Evolutionary conservation across 1,140 invertebrate species (phyloP).

Genomic region (Drosophila ananassae): DNA sequence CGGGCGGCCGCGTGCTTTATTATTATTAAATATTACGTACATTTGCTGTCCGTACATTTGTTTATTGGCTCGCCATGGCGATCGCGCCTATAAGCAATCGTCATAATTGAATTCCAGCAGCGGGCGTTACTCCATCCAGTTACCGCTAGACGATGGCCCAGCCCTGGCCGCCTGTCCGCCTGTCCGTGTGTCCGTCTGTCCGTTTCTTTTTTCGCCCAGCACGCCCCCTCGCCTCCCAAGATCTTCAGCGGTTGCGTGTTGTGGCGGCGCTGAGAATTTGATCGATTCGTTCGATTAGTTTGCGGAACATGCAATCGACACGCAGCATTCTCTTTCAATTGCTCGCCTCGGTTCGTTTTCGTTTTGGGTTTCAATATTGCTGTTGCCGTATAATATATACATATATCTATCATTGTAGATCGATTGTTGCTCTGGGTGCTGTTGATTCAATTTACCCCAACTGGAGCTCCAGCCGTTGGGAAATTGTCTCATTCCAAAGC

Average conservation of each 20-base stretch:
- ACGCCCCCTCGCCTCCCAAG: background rate
- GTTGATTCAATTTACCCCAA: slow-evolving; percentile 75
- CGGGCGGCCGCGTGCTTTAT: slow-evolving; percentile 59
- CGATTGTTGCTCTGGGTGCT: slow-evolving; percentile 48
- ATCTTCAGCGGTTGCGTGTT: slow-evolving; percentile 67
- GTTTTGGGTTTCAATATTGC: slow-evolving; percentile 15
- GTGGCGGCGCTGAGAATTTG: slow-evolving; percentile 69
- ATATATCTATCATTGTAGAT: slow-evolving; percentile 19
- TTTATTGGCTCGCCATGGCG: slow-evolving; percentile 74
- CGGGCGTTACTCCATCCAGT: slow-evolving; percentile 70
- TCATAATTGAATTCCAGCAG: slow-evolving; percentile 83
- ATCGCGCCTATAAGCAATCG: slow-evolving; percentile 64
- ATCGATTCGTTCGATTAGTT: slow-evolving; percentile 83
- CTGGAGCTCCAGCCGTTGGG: slow-evolving; percentile 52
- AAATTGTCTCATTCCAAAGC: slow-evolving; percentile 78
- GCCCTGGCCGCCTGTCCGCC: slow-evolving; percentile 1
- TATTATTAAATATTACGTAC: slow-evolving; percentile 82
- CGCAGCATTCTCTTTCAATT: slow-evolving; percentile 79
- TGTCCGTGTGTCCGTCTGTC: background rate
- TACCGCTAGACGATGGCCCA: slow-evolving; percentile 47
- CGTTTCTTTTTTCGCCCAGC: background rate
- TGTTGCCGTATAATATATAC: background rate
- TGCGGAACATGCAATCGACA: slow-evolving; percentile 81
- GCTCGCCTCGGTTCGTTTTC: slow-evolving; percentile 27
- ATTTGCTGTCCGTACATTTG: slow-evolving; percentile 76